Conservation (phyloP, 2,113 vertebrate species). For the Ochotona princeps region DNA sequence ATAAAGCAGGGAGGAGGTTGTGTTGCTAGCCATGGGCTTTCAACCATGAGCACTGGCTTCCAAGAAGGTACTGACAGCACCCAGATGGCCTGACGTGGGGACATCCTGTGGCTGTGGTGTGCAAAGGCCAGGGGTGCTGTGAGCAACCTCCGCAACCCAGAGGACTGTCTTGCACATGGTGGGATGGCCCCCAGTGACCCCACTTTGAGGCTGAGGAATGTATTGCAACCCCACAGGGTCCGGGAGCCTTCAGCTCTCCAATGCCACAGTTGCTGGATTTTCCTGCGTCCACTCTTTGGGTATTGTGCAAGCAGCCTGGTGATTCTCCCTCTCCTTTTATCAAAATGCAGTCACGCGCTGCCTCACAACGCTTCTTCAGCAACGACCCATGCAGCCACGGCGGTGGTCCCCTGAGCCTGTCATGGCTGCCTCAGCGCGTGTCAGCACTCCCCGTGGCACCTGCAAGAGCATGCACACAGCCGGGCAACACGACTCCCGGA, state of each 20-base stretch:
- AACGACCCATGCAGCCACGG: too few species aligned
- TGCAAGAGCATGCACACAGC: too few species aligned
- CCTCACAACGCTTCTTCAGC: too few species aligned
- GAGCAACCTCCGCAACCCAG: background rate
- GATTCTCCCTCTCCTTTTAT: background rate
- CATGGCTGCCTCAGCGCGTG: too few species aligned
- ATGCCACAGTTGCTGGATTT: fast-evolving
- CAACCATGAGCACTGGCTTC: background rate
- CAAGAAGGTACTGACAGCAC: too few species aligned
- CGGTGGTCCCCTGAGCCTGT: too few species aligned
- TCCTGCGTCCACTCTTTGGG: background rate
- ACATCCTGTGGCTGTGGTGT: fast-evolving
- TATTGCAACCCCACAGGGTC: fast-evolving
- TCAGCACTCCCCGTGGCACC: too few species aligned
- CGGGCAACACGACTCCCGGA: too few species aligned
- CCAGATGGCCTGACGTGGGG: background rate
- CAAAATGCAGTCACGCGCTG: too few species aligned
- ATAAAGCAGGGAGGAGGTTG: background rate
- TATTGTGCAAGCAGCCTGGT: background rate
- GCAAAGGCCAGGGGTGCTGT: background rate
- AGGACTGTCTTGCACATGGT: background rate
- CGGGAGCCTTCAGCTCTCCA: fast-evolving
- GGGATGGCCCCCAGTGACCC: fast-evolving
- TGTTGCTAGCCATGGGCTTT: background rate
- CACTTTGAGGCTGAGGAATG: fast-evolving